Conservation (phyloP, 2,797 vertebrate genomes). For the Amphiprion clarkii region DNA sequence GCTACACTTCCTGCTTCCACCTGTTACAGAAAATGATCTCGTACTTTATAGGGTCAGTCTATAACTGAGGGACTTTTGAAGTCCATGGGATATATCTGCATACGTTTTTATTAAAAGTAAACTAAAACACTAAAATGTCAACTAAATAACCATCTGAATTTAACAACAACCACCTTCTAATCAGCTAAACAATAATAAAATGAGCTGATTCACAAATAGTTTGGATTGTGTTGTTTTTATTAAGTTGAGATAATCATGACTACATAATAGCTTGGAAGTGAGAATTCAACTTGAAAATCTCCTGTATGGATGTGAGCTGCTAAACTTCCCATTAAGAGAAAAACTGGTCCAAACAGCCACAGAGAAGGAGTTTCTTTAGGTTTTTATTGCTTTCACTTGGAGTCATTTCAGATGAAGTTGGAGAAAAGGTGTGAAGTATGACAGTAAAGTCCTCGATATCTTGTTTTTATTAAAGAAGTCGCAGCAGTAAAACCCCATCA, state of each 20-base stretch:
- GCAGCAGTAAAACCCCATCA: neutral
- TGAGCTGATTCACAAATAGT: no score
- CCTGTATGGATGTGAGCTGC: neutral
- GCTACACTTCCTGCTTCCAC: slow-evolving; percentile 58
- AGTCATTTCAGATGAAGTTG: neutral
- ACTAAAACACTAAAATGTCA: no score
- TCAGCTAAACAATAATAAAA: no score
- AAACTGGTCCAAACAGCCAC: neutral
- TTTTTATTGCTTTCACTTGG: neutral
- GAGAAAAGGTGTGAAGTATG: neutral
- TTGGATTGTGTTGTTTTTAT: no score
- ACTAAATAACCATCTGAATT: no score
- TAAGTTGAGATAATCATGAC: no score
- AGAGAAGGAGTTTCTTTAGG: neutral
- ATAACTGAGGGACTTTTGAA: no score
- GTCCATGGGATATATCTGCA: no score
- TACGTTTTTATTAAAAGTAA: no score
- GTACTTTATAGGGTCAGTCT: neutral
- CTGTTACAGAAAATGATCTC: slow-evolving; percentile 30
- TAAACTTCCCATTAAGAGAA: neutral
- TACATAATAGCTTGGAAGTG: neutral
- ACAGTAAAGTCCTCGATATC: neutral
- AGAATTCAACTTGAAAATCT: neutral
- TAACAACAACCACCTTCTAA: no score
- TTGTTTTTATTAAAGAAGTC: slow-evolving; percentile 29